A percentile compares a stretch with the other conserved stretches of the same genome.
These are phyloP conservation scores for Martes martes DNA, from an alignment of 2,113 vertebrate species.

Conservation along the genomic window DNA sequence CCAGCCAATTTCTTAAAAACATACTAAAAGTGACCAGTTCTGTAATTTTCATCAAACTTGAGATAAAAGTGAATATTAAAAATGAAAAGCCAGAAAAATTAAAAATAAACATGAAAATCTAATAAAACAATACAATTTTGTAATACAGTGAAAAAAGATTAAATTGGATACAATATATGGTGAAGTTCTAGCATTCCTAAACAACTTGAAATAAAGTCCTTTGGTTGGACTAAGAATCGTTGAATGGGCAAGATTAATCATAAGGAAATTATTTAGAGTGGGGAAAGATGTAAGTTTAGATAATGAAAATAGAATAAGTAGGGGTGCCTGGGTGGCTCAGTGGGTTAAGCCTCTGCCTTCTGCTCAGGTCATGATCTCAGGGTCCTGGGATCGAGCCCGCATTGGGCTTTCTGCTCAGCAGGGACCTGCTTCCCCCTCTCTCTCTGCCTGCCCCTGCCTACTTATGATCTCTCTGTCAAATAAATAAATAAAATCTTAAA, in stretches of 20 bases:
- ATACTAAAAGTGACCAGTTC: conserved; percentile 92
- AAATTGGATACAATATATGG: neutral
- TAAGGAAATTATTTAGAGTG: neutral
- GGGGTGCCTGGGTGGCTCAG: too few species aligned
- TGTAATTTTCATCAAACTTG: conserved; percentile 94
- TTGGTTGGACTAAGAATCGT: neutral
- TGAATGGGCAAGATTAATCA: neutral
- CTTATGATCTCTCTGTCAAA: too few species aligned
- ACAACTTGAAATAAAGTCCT: neutral
- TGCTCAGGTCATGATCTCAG: too few species aligned
- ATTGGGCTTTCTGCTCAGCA: too few species aligned
- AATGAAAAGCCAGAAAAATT: neutral
- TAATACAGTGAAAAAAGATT: neutral
- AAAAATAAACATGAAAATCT: neutral
- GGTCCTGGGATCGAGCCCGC: too few species aligned
- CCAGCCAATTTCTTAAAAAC: conserved; percentile 92
- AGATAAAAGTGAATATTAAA: conserved; percentile 23
- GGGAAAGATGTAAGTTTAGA: neutral
- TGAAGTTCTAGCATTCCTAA: neutral
- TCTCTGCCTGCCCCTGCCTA: too few species aligned
- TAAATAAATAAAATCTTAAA: too few species aligned
- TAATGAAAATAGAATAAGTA: neutral
- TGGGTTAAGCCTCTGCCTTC: too few species aligned
- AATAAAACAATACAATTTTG: neutral
- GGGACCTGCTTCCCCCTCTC: too few species aligned